Evolutionary conservation across 2,797 vertebrate genomes (phyloP).

Genomic region (Hemibagrus guttatus): DNA sequence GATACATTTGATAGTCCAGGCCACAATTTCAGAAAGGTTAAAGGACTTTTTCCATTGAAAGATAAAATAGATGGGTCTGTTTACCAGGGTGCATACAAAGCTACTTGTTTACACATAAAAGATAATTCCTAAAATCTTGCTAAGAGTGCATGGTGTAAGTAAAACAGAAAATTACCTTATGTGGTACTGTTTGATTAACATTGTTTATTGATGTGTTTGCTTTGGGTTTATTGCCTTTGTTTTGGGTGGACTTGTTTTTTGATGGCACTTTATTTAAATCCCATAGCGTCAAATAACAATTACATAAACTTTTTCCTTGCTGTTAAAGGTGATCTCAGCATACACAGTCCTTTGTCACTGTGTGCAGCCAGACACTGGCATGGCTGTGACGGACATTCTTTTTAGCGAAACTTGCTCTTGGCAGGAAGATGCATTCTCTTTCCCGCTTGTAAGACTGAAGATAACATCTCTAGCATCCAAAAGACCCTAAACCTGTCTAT

Average conservation of each 20-base stretch:
- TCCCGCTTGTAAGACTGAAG: slow-evolving; percentile 26
- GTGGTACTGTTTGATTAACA: neutral
- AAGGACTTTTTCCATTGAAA: neutral
- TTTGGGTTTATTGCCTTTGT: neutral
- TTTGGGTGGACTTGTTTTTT: neutral
- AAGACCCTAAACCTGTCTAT: slow-evolving; percentile 50
- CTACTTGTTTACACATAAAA: neutral
- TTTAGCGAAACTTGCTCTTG: slow-evolving; percentile 11
- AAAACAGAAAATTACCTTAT: neutral
- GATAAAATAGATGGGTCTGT: neutral
- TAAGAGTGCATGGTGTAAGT: neutral
- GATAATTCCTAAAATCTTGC: neutral
- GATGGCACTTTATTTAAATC: neutral
- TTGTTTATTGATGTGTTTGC: neutral
- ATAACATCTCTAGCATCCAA: slow-evolving; percentile 47
- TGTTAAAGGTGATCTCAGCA: neutral
- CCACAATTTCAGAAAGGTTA: neutral
- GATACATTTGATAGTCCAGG: neutral
- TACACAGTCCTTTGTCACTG: neutral
- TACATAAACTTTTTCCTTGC: neutral
- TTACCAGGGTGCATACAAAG: neutral
- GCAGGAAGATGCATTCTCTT: slow-evolving; percentile 28
- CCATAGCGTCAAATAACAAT: neutral
- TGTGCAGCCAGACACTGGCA: neutral
- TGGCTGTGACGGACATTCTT: neutral